Base-by-base conservation (phyloP, 2,797 vertebrate genomes). In the Sternotherus odoratus region DNA sequence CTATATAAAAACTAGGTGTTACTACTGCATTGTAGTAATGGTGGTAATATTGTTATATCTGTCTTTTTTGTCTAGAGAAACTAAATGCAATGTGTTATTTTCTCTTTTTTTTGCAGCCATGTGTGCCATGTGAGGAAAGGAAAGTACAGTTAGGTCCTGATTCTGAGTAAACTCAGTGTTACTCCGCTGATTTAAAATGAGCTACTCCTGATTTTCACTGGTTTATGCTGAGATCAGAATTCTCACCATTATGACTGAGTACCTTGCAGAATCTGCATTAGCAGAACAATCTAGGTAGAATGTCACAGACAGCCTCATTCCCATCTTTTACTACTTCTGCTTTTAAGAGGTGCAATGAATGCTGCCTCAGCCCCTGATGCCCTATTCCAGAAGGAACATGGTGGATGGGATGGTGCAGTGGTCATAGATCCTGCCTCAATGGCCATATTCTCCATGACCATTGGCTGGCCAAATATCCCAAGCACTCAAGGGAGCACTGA, bases 331-430 rank as follows among this genome's bases (percentile, higher is more conserved):
- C n/a, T 66, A 66, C 10, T 24, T 15, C 63, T 39, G 63, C 21
- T 69, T 69, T 39, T 36, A 39, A 69, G 19, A 82, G 43, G 28
- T 87, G 48, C 16, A 74, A 39, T 12, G 54, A 83, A 21, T 72
- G 2, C 5, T 10, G 86, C 85, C 79, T 69, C 12, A 16, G 75
- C 7, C 19, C 1, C 1, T 51, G 4, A 10, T 28, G 0, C 28
- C 57, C 9, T 33, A 3, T 49, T 90, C 53, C 36, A 77, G 2
- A 1, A 21, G 46, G 21, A 4, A 8, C 3, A 17, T 17, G 24
- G 24, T 48, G 43, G 43, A 23, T 28, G 26, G 43, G 24, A 9
- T 17, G 28, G 24, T 8, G 7, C 26, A 75, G 6, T 28, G 15
- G 39, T 16, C 26, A 28, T 48, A 26, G 24, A 24, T 48, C 43